A percentile compares a stretch with the other conserved stretches of the same genome.
Evolutionary conservation across 2,797 vertebrate species (phyloP).

Genomic region (Poeciliopsis presidionis): DNA sequence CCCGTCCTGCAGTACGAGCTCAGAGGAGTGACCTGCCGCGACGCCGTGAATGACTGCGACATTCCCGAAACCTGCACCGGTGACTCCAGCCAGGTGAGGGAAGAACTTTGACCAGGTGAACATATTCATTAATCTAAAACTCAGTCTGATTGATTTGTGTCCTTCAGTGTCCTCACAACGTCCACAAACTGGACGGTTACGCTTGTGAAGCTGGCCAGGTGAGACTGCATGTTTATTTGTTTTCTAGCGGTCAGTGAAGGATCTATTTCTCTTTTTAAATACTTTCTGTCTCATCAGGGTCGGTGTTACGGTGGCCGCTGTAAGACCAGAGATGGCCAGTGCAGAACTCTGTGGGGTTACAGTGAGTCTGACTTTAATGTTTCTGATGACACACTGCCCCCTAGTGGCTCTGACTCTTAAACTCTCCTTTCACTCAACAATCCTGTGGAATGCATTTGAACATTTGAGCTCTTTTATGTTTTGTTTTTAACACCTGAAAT

Average conservation of each 20-base stretch:
- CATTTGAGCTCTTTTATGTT: background rate
- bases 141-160: conserved; percentile 5
- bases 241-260: background rate
- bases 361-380: conserved; percentile 81
- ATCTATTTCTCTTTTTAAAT: background rate
- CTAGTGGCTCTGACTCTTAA: conserved; percentile 1
- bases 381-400: background rate
- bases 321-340: conserved; percentile 93
- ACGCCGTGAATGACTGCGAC: conserved; percentile 92
- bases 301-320: conserved; percentile 96
- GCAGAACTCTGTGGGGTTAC: conserved; percentile 89
- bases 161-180: conserved; percentile 91
- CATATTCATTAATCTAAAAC: background rate
- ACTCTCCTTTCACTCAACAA: background rate
- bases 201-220: conserved; percentile 93
- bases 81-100: conserved; percentile 92
- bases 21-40: conserved; percentile 88
- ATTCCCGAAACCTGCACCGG: conserved; percentile 92
- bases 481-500: background rate
- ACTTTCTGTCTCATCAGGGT: conserved; percentile 77
- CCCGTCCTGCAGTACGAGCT: conserved; percentile 85
- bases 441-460: background rate
- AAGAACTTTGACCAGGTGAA: background rate
- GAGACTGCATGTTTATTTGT: conserved; percentile 20
- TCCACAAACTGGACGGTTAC: conserved; percentile 96